These are phyloP conservation scores for Zeuzera pyrina DNA, from an alignment of 2,888 invertebrate species.

Conservation along the genomic window DNA sequence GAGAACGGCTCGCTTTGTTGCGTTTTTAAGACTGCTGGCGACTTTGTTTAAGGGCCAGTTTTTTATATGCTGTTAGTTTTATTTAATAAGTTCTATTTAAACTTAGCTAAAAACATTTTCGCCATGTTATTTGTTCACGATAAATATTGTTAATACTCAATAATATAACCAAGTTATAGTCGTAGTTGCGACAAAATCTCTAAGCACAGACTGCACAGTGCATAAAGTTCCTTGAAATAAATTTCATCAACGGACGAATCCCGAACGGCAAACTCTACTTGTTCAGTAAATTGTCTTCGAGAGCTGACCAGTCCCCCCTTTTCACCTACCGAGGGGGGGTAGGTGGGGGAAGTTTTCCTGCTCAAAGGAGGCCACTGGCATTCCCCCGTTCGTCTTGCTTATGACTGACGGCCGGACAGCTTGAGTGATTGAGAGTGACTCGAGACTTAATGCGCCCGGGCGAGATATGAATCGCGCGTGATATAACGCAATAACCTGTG, in stretches of 20 bases:
- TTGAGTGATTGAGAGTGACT: constrained; percentile 73
- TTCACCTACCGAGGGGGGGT: constrained; percentile 18
- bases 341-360: constrained; percentile 24
- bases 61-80: too few species aligned
- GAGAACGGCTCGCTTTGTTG: constrained; percentile 57
- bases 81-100: too few species aligned
- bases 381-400: constrained; percentile 70
- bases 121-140: too few species aligned
- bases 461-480: constrained; percentile 33
- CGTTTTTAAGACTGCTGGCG: constrained; percentile 55
- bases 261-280: constrained; percentile 49
- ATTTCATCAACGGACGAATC: constrained; percentile 60
- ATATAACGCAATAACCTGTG: constrained; percentile 30
- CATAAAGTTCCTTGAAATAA: constrained; percentile 54
- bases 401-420: constrained; percentile 70
- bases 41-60: too few species aligned
- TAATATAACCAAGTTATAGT: too few species aligned
- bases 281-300: constrained; percentile 71
- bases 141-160: too few species aligned
- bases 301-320: constrained; percentile 62
- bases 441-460: constrained; percentile 66
- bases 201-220: constrained; percentile 44
- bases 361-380: constrained; percentile 52
- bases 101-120: too few species aligned
- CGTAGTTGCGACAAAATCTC: too few species aligned